Base-by-base conservation (phyloP, 2,113 vertebrate genomes). In the Chaenocephalus aceratus region DNA sequence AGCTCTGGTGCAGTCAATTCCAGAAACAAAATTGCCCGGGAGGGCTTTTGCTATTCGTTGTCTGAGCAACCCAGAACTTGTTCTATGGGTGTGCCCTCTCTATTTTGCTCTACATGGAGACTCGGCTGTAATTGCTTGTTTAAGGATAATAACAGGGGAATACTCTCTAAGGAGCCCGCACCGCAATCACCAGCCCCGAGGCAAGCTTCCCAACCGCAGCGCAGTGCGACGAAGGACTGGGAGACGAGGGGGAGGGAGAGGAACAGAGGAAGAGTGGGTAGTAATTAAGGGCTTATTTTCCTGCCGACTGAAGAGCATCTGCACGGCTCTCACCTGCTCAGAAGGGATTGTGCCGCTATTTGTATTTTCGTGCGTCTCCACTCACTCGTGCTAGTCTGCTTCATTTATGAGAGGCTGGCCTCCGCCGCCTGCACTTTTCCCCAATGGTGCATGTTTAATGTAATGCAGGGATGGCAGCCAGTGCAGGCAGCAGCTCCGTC, bases 101-200 rank as follows among this genome's bases (percentile, higher is more conserved):
- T 87, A 81, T 86, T 89, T 90, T 88, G 61, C 86, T 89, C 72
- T 76, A 84, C 86, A 89, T n/a, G 11, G 83, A 86, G 85, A 90
- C 84, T 86, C 10, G 64, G 83, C 87, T 89, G 84, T 88, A 90
- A 93, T 90, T 90, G 91, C 92, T 94, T 93, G 92, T 94, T 93
- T 93, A 93, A 94, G 89, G 89, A 93, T 94, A 94, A 94, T 94
- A 91, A 93, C 89, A 91, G 90, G 91, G 92, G 73, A 87, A 88
- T 81, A 80, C 73, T 93, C 86, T 91, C 84, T 9, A 78, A 90
- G 86, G 88, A 90, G 84, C 80, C 75, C 62, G 69, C 77, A 48
- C 91, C 70, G 49, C 86, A 89, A 89, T 90, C 89, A 83, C 79
- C 88, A 91, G 90, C 90, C 86, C 83, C 53, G 76, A 89, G 91